Percentiles rank a stretch among this genome's conserved stretches.
Evolutionary conservation across 2,113 vertebrate genomes (phyloP).

Genomic region (Mirounga angustirostris): DNA sequence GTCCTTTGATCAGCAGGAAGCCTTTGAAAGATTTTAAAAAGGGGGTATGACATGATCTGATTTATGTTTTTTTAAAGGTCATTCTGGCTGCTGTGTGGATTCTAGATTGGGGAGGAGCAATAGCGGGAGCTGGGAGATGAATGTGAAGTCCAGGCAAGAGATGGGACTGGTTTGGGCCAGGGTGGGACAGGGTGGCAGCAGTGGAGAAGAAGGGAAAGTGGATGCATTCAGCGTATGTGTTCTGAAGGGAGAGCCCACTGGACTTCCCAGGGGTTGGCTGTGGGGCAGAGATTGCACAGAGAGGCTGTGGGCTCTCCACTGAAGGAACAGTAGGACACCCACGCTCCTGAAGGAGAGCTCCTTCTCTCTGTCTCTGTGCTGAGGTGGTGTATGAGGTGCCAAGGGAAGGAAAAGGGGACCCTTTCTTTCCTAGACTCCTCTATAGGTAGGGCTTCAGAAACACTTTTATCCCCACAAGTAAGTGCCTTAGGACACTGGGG

Average conservation of each 20-base stretch:
- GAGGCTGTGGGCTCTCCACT: neutral
- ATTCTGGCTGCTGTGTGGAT: neutral
- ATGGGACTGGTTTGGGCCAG: neutral
- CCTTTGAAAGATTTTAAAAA: slow-evolving; percentile 32
- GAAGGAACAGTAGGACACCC: neutral
- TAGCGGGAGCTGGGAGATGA: neutral
- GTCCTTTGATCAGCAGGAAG: slow-evolving; percentile 50
- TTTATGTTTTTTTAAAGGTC: neutral
- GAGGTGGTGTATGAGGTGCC: neutral
- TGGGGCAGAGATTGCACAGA: neutral
- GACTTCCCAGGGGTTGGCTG: neutral
- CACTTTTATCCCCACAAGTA: neutral
- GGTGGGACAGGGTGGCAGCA: too few species aligned
- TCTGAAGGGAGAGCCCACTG: neutral
- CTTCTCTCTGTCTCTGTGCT: neutral
- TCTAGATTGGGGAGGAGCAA: neutral
- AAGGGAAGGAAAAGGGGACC: neutral
- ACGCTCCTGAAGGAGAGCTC: neutral
- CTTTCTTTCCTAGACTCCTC: neutral
- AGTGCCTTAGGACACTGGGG: neutral
- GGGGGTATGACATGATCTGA: neutral
- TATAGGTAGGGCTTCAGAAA: neutral
- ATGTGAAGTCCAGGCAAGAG: neutral
- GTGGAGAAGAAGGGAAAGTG: neutral
- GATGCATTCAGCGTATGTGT: neutral